Base-by-base conservation (phyloP, 1,140 invertebrate species). In the Pteromalus puparum region DNA sequence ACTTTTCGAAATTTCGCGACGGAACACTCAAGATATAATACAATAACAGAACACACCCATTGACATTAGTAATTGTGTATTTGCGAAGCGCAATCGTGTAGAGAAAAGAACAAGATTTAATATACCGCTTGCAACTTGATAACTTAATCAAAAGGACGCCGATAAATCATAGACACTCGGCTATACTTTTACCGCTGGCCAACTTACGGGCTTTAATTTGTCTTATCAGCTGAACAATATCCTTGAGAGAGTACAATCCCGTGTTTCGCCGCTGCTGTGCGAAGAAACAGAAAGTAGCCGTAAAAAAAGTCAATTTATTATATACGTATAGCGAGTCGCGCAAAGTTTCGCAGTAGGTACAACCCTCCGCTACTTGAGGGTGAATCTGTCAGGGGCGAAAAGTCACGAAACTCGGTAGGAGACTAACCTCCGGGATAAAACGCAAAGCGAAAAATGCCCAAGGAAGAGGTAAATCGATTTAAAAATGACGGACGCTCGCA, bases 381-480 rank as follows among this genome's bases (percentile, higher is more conserved):
- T n/a, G 26, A 34, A 42, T 73, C 21, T 34, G 18, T 10, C 6
- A 38, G 6, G 21, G 18, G 28, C 18, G 34, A 21, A 38, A 73
- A 73, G 30, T 18, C 72, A 21, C 28, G 18, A 73, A 61, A 61
- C 53, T 61, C 18, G 18, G 53, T n/a, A n/a, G 18, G 48, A 53
- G 18, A 18, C 18, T 61, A 21, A 61, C 6, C 21, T 61, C 1
- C 21, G 15, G 18, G 18, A 4, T 61, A 18, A 61, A 61, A 18
- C 0, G 21, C 3, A 6, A 61, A 4, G 21, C 18, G 18, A 21
- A 61, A 61, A 42, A 42, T 42, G 6, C 9, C 38, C 0, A 70
- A 3, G 26, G 24, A 34, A 34, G 26, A 70, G 67, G 26, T 73
- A 73, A 73, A 34, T 73, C 72, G 72, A 73, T 73, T 73, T 34